Percentiles rank a stretch among this genome's conserved stretches.
phyloP scores from a whole-genome alignment of 2,797 vertebrate species.

The Periparus ater region DNA sequence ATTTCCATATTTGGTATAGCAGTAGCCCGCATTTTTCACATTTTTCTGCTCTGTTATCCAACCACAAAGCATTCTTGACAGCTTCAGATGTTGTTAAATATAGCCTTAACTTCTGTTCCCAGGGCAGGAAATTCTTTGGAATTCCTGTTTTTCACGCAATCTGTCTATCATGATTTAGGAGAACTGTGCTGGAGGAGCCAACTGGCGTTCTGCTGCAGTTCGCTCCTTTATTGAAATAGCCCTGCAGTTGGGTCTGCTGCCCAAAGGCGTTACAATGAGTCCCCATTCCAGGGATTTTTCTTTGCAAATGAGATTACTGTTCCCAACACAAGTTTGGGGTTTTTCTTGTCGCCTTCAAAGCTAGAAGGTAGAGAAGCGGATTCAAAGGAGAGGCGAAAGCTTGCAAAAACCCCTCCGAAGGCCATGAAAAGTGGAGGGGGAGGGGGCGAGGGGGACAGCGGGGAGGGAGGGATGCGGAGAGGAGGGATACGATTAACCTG shows the following conservation, averaged over 20 bases:
- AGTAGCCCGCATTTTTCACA: constrained; percentile 98
- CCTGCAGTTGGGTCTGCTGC: constrained; percentile 63
- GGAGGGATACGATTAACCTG: constrained; percentile 16
- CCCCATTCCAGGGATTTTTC: constrained; percentile 76
- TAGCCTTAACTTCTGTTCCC: constrained; percentile 86
- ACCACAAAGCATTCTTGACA: constrained; percentile 98
- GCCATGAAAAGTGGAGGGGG: neutral
- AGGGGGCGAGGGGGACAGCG: neutral
- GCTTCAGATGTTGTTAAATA: constrained; percentile 95
- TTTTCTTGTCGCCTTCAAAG: constrained; percentile 29
- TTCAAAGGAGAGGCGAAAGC: constrained; percentile 1
- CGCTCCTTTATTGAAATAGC: constrained; percentile 70
- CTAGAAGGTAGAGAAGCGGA: constrained; percentile 36
- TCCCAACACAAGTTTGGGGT: constrained; percentile 34
- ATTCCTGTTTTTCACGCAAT: constrained; percentile 93
- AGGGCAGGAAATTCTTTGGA: constrained; percentile 91
- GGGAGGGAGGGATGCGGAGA: neutral
- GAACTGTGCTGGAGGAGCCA: constrained; percentile 75
- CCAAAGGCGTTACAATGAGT: constrained; percentile 74
- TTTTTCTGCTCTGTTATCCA: constrained; percentile 94
- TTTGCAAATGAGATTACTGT: constrained; percentile 61
- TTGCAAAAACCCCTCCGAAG: neutral
- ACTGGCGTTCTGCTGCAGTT: constrained; percentile 76
- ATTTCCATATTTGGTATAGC: constrained; percentile 99
- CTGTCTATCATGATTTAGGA: constrained; percentile 85